Evolutionary conservation across 2,113 vertebrate genomes (phyloP).

Genomic region (Myrmecobius fasciatus): DNA sequence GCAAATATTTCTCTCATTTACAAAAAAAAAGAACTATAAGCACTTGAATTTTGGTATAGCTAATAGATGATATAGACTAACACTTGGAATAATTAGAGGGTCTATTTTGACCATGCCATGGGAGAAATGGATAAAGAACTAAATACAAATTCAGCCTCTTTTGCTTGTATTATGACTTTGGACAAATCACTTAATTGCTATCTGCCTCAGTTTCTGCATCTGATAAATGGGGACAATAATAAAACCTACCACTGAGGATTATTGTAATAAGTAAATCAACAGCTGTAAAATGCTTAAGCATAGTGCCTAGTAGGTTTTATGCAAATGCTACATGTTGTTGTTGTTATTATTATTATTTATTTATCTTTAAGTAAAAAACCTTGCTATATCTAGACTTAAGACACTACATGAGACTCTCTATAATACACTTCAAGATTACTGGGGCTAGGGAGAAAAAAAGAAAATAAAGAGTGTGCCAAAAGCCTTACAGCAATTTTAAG

Average conservation of each 20-base stretch:
- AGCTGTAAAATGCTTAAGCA: neutral
- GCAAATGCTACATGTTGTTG: neutral
- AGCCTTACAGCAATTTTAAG: neutral
- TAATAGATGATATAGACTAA: neutral
- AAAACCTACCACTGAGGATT: neutral
- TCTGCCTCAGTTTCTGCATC: neutral
- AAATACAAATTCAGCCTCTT: neutral
- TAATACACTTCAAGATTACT: neutral
- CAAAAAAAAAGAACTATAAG: neutral
- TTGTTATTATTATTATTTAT: neutral
- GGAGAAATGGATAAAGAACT: neutral
- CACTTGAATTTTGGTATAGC: neutral
- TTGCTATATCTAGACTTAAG: neutral
- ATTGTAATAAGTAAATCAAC: neutral
- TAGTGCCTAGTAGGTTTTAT: neutral
- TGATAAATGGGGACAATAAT: neutral
- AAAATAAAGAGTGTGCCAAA: neutral
- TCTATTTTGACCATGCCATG: neutral
- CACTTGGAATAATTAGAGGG: neutral
- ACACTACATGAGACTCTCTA: neutral
- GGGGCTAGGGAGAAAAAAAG: neutral
- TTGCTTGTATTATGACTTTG: neutral
- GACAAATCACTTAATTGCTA: neutral
- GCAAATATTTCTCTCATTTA: neutral
- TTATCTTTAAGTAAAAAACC: neutral